phyloP scores from a whole-genome alignment of 2,113 vertebrate genomes.

The Cricetomys ansorgei region DNA sequence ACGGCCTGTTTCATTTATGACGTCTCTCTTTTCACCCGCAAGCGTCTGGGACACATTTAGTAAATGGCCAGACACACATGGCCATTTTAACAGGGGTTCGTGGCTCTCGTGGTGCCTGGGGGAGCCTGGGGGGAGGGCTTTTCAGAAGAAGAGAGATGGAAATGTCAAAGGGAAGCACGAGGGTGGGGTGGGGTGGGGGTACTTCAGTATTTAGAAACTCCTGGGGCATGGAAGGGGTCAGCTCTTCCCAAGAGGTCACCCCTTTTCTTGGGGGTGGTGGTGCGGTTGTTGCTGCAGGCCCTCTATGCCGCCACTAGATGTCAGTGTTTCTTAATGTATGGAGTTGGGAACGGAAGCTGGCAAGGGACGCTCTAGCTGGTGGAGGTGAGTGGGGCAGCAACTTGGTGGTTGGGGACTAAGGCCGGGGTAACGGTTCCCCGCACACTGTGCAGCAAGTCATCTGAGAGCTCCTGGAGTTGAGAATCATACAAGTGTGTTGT shows the following conservation, averaged over 20 bases:
- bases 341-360: accelerated
- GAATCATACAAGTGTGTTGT: neutral
- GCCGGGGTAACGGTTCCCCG: no score
- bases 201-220: neutral
- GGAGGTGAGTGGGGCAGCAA: no score
- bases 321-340: conserved; percentile 70
- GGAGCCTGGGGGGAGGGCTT: neutral
- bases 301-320: conserved; percentile 33
- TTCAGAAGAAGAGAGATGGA: neutral
- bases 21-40: neutral
- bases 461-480: neutral
- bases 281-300: neutral
- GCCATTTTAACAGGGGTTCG: neutral
- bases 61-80: neutral
- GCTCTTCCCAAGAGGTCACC: neutral
- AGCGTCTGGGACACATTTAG: neutral
- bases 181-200: neutral
- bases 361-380: neutral
- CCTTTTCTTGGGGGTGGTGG: neutral
- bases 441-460: accelerated
- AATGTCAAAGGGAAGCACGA: neutral
- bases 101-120: neutral
- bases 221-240: neutral
- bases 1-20: neutral
- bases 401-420: neutral